Conservation (phyloP, 2,888 invertebrate genomes). For the Cactoblastis cactorum region DNA sequence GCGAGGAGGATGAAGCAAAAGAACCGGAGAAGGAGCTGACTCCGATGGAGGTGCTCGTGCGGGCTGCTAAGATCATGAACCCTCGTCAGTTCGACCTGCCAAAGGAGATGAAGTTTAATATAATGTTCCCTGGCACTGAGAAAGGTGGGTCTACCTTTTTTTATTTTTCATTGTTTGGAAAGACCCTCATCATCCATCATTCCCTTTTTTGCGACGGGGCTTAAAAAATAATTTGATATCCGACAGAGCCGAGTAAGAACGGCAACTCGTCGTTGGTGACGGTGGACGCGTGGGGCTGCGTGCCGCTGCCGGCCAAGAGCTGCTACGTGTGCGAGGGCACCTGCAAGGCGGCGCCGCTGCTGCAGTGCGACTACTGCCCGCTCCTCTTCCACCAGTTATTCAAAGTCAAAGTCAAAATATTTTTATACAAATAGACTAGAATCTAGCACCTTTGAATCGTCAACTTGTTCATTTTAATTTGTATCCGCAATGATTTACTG, state of each 20-base stretch:
- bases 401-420: too few species aligned
- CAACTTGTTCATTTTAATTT: too few species aligned
- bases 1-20: slow-evolving; percentile 41
- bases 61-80: slow-evolving; percentile 91
- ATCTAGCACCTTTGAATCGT: too few species aligned
- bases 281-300: slow-evolving; percentile 78
- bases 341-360: slow-evolving; percentile 89
- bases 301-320: slow-evolving; percentile 89
- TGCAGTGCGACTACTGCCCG: slow-evolving; percentile 97
- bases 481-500: too few species aligned
- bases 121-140: slow-evolving; percentile 89
- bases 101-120: slow-evolving; percentile 80
- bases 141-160: slow-evolving; percentile 74
- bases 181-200: too few species aligned
- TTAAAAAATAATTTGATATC: too few species aligned
- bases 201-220: too few species aligned
- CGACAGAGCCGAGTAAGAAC: slow-evolving; percentile 52
- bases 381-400: slow-evolving; percentile 78
- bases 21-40: slow-evolving; percentile 56
- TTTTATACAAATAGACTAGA: too few species aligned
- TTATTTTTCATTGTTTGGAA: too few species aligned
- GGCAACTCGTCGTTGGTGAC: slow-evolving; percentile 48
- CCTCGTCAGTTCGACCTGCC: slow-evolving; percentile 95
- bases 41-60: slow-evolving; percentile 88
- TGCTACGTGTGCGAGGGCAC: slow-evolving; percentile 93